Evolutionary conservation across 2,113 vertebrate species (phyloP), one percentile per base, ranked within the genome.

Genomic region (Theristicus caerulescens): DNA sequence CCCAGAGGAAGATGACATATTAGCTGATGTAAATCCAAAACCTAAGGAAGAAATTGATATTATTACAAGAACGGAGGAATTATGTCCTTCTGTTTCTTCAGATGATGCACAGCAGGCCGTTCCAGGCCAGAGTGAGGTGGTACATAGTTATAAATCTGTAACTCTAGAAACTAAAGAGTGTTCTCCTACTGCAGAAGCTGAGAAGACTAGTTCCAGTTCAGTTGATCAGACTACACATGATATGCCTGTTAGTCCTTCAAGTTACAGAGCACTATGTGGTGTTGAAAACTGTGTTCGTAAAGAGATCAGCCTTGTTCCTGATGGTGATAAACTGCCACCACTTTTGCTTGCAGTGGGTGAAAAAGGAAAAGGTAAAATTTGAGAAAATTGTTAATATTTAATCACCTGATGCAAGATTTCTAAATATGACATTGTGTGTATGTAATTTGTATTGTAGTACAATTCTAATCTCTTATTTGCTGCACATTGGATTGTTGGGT

Each of bases 301-400:
- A 44, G 91, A 95, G 3, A 83, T 98, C 71, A 99, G 98, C 95
- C 99, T 99, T 87, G 83, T 99, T 88, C 98, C 99, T 22, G 98
- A 98, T 18, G 98, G 96, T 32, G 97, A 98, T 4, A 96, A 97
- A 40, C 98, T 99, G 36, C 99, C 99, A 5, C 99, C 99, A 1
- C 97, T 98, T 70, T 94, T 99, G 74, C 97, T 99, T 80, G 88
- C 97, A 73, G 98, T 97, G 15, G 98, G 97, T 85, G 98, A 98
- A 92, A 98, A 98, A 8, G 98, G 91, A 85, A 98, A 98, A 98
- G 99, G 99, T 99, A 92, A 89, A 88, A 62, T 32, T 38, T 66
- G 36, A 70, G 52, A 32, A 64, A 13, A 18, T 21, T 19, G 11
- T 47, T 85, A 12, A 6, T 51, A 11, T 21, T 82, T 59, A 34